phyloP scores from a whole-genome alignment of 2,888 invertebrate species.

The Acanthosepion lycidas region DNA sequence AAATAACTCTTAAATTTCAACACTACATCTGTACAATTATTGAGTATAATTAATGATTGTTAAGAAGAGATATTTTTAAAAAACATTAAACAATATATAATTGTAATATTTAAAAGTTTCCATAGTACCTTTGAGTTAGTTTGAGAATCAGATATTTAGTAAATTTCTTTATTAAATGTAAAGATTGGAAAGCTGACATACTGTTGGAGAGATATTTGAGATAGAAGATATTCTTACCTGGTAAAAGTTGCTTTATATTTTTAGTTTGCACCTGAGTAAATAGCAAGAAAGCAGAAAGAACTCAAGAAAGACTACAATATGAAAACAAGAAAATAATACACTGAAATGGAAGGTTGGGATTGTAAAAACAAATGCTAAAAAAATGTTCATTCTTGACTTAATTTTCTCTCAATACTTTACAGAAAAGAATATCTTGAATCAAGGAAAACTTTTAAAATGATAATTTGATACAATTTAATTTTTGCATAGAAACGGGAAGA shows the following conservation, averaged over 20 bases:
- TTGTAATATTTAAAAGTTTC: neutral
- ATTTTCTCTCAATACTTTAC: neutral
- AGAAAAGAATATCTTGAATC: neutral
- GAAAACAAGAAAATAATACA: neutral
- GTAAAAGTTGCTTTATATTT: neutral
- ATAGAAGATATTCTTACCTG: conserved; percentile 8
- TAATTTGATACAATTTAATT: neutral
- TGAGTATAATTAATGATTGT: neutral
- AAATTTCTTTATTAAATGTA: neutral
- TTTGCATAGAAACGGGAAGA: neutral
- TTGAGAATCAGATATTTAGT: neutral
- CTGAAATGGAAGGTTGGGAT: neutral
- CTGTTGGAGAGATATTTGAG: neutral
- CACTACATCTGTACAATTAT: too few relatives aligned
- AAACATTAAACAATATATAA: neutral
- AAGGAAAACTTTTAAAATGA: neutral
- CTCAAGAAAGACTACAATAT: conserved; percentile 34
- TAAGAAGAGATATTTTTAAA: neutral
- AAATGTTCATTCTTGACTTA: too few relatives aligned
- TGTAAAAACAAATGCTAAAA: neutral
- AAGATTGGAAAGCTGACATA: neutral
- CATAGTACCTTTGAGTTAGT: neutral
- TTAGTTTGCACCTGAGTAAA: neutral
- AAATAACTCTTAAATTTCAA: too few relatives aligned
- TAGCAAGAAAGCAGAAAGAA: conserved; percentile 6